phyloP scores from a whole-genome alignment of 30 jellyfish, hydroid and myxozoan species.

The Aurelia aurita complex sp. Pacific region DNA sequence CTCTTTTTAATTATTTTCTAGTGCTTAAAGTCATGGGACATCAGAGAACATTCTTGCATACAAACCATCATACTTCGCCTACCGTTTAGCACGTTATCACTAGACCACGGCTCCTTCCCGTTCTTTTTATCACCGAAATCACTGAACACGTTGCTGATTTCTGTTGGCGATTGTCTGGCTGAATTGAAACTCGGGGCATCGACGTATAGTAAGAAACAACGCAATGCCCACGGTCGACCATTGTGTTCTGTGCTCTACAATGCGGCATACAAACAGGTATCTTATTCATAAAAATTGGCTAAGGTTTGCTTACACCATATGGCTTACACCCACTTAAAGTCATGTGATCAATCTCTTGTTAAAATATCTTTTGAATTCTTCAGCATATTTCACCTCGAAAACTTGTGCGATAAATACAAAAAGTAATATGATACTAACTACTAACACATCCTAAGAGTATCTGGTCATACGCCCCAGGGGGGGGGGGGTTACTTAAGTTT shows the following conservation, averaged over 20 bases:
- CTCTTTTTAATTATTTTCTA: background rate
- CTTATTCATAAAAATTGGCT: background rate
- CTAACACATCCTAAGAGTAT: too few relatives aligned
- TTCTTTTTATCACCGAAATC: constrained; percentile 39
- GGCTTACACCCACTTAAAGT: too few relatives aligned
- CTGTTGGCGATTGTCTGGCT: constrained; percentile 73
- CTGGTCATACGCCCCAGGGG: too few relatives aligned
- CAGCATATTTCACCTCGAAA: too few relatives aligned
- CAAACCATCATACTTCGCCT: constrained; percentile 59
- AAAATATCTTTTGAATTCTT: too few relatives aligned
- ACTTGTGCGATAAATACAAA: too few relatives aligned
- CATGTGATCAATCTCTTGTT: too few relatives aligned
- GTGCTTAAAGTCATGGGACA: constrained; percentile 71
- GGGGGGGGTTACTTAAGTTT: too few relatives aligned
- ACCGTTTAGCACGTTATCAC: constrained; percentile 43
- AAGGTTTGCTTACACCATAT: too few relatives aligned
- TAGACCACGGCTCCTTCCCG: constrained; percentile 72
- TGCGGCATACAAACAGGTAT: constrained; percentile 45
- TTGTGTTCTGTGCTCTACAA: constrained; percentile 61
- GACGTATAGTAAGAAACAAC: constrained; percentile 7
- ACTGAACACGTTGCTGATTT: constrained; percentile 20
- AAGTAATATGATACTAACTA: too few relatives aligned
- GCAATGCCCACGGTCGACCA: constrained; percentile 53
- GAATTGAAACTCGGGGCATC: constrained; percentile 66
- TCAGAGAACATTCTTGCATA: constrained; percentile 59